Evolutionary conservation across 1,140 invertebrate genomes (phyloP), one percentile per base, ranked within the genome.

Genomic region (Aphaenogaster ashmeadi): DNA sequence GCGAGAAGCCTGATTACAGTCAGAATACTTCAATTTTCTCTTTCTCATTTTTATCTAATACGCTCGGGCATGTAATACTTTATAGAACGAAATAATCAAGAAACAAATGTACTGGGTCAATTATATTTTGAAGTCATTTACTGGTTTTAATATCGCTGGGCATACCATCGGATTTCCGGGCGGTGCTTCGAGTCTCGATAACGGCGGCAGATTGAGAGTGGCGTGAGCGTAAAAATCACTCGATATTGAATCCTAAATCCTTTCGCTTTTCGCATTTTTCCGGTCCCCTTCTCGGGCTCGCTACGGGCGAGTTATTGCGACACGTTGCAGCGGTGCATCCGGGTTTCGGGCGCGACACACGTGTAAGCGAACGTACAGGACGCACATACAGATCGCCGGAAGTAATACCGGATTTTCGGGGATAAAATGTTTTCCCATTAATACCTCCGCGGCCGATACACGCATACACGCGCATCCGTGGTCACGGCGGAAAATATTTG

Each of bases 191-290:
- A 50, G 44, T 38, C 18, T 50, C 77, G 27, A 58, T 78, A 78
- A 78, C 77, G 58, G 58, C 27, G 27, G 27, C 58, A 41, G 41
- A 66, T 79, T 47, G 58, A n/a, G 56, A 44, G 41, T 33, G 75
- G 15, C 56, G 56, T 21, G 75, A 62, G 56, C 27, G 27, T 47
- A 27, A 79, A 64, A 79, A 66, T 44, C 58, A 47, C 58, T 66
- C 58, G 58, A 33, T 79, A 79, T 79, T 66, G 77, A 79, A 66
- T 66, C 27, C 77, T 21, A 66, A 79, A 47, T 13, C 77, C 41
- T 50, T 66, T 79, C 44, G 27, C 44, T 64, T 78, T 78, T 78
- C 75, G 75, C 44, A 79, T 79, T 66, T 79, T 66, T 36, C 41
- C 75, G 11, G 13, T 36, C 9, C 41, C 27, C 6, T 36, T 50